Conservation (phyloP, 92 coral and sea anemone species). For the Epizoanthus stellaris region DNA sequence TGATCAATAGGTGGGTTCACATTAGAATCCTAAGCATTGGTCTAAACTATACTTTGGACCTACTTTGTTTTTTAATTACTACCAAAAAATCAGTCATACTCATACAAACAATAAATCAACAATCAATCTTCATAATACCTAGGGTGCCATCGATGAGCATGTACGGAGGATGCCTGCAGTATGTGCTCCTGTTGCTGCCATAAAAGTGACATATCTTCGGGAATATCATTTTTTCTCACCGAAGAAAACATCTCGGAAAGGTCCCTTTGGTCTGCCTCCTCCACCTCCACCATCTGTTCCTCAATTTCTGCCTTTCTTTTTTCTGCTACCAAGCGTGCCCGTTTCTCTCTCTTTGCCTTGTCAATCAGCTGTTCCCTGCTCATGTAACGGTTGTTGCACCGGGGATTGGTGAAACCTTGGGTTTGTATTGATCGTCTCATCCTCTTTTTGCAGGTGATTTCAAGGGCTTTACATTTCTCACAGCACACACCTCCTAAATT, state of each 20-base stretch:
- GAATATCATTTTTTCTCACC: constrained; percentile 25
- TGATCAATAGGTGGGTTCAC: too few species aligned
- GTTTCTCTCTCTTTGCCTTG: constrained; percentile 3
- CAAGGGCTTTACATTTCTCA: background rate
- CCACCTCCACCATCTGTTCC: constrained; percentile 45
- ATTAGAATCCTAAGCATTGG: too few species aligned
- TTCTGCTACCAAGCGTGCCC: background rate
- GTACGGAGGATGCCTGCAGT: background rate
- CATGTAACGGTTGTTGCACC: constrained; percentile 36
- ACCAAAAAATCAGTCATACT: too few species aligned
- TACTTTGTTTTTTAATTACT: too few species aligned
- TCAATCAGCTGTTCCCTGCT: background rate
- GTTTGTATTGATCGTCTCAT: background rate
- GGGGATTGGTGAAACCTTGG: background rate
- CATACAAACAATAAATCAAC: too few species aligned
- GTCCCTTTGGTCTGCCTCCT: constrained; percentile 36
- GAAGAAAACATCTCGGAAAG: constrained; percentile 15
- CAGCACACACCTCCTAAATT: background rate
- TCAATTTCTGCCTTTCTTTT: background rate
- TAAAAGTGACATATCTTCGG: constrained; percentile 13
- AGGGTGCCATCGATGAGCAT: constrained; percentile 60
- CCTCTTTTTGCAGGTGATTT: background rate
- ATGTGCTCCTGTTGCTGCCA: constrained; percentile 59
- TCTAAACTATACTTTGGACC: too few species aligned
- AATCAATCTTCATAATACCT: constrained; percentile 10